phyloP scores from a whole-genome alignment of 2,797 vertebrate genomes.

The Rhynchonycteris naso region DNA sequence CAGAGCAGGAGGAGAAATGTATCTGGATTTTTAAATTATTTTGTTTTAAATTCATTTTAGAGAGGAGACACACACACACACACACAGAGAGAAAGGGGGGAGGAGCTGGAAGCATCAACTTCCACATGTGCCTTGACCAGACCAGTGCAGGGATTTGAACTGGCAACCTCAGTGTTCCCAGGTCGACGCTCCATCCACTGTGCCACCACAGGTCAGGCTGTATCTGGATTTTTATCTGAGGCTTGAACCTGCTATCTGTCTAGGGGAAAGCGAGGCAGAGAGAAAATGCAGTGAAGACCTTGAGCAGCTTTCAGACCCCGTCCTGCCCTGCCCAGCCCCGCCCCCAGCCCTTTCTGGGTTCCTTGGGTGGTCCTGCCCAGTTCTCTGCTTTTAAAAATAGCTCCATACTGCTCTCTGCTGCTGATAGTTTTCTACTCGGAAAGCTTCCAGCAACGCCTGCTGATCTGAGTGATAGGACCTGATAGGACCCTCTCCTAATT shows the following conservation, averaged over 20 bases:
- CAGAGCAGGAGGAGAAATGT: background rate
- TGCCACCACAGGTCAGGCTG: no score
- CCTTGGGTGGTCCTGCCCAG: background rate
- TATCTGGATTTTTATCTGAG: background rate
- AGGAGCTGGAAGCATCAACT: no score
- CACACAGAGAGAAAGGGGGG: no score
- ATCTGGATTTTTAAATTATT: background rate
- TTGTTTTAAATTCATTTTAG: no score
- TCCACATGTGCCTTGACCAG: no score
- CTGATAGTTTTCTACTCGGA: conserved; percentile 67
- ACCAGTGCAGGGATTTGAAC: no score
- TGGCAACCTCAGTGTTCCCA: no score
- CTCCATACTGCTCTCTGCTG: conserved; percentile 88
- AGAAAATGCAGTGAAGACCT: conserved; percentile 49
- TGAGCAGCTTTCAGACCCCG: background rate
- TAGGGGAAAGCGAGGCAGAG: background rate
- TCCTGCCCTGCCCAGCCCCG: conserved; percentile 55
- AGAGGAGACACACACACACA: no score
- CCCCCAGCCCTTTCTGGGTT: conserved; percentile 42
- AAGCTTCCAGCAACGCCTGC: background rate
- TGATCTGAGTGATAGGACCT: background rate
- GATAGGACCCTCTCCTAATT: background rate
- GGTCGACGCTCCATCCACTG: no score
- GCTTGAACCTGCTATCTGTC: background rate
- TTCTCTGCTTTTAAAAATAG: conserved; percentile 70